phyloP scores from a whole-genome alignment of 2,113 vertebrate genomes.

The Chionomys nivalis region DNA sequence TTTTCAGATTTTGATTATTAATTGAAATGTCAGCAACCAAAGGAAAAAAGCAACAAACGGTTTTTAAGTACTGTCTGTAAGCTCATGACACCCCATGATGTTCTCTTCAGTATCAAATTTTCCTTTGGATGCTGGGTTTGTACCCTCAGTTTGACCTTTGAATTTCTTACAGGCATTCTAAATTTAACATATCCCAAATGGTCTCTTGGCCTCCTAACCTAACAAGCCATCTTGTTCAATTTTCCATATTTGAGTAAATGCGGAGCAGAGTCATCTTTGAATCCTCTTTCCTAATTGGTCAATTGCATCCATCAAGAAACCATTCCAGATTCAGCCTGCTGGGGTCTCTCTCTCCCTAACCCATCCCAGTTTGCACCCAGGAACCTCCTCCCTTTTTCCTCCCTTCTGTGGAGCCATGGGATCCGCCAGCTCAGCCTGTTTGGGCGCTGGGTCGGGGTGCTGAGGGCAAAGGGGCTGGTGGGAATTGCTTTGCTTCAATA shows the following conservation, averaged over 20 bases:
- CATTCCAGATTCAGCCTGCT: too few relatives aligned
- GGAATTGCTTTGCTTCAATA: too few relatives aligned
- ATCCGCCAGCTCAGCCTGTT: too few relatives aligned
- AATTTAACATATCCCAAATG: conserved; percentile 15
- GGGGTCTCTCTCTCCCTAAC: too few relatives aligned
- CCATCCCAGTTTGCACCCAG: too few relatives aligned
- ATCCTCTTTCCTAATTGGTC: not conserved
- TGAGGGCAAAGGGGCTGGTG: too few relatives aligned
- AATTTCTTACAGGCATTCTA: not conserved
- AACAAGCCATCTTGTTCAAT: not conserved
- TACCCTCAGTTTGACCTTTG: not conserved
- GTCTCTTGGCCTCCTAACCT: not conserved
- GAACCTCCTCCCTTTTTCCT: too few relatives aligned
- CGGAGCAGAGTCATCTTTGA: not conserved
- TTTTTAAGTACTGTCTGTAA: not conserved
- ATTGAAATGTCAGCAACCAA: not conserved
- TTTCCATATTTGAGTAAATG: not conserved
- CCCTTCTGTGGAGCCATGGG: too few relatives aligned
- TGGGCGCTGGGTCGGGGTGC: too few relatives aligned
- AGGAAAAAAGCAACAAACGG: not conserved
- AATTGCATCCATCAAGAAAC: not conserved
- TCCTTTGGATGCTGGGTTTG: not conserved
- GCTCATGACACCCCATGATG: not conserved
- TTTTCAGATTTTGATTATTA: conserved; percentile 23
- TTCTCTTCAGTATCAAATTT: not conserved